Percentiles rank a stretch among this genome's conserved stretches.
Conservation (phyloP, 2,888 invertebrate genomes). For the Andrena chrysosceles region DNA sequence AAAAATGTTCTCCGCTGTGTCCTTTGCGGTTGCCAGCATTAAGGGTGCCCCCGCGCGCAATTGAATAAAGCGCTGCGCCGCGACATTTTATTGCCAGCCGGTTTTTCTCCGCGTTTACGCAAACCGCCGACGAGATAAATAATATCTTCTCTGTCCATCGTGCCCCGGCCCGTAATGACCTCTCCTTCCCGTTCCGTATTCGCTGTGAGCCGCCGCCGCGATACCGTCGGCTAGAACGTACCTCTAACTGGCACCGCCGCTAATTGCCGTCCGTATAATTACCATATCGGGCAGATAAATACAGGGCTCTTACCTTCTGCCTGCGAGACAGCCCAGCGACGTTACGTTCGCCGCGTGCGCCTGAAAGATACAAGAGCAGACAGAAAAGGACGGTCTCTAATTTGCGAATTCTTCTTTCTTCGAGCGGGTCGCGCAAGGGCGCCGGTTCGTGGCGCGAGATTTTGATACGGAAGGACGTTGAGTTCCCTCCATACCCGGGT, state of each 20-base stretch:
- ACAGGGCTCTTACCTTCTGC: constrained; percentile 67
- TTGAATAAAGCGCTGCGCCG: constrained; percentile 23
- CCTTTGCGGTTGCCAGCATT: constrained; percentile 4
- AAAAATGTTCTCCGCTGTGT: neutral
- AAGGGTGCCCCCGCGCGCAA: constrained; percentile 1
- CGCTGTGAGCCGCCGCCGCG: constrained; percentile 28
- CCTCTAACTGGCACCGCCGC: constrained; percentile 74
- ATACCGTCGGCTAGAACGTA: constrained; percentile 57
- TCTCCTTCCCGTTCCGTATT: constrained; percentile 47
- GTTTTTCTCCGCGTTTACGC: constrained; percentile 15
- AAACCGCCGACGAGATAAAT: constrained; percentile 58
- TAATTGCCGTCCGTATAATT: constrained; percentile 76
- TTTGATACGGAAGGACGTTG: neutral
- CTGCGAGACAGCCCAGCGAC: constrained; percentile 59
- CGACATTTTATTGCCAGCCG: constrained; percentile 22
- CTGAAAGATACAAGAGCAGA: constrained; percentile 37
- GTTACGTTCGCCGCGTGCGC: constrained; percentile 47
- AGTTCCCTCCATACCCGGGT: neutral
- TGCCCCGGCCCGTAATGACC: constrained; percentile 50
- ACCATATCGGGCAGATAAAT: constrained; percentile 79
- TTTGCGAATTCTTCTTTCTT: constrained; percentile 17
- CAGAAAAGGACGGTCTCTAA: constrained; percentile 28
- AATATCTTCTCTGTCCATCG: constrained; percentile 66
- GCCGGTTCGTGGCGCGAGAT: neutral
- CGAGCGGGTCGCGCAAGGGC: neutral